Evolutionary conservation across 2,888 invertebrate species (phyloP).

Genomic region (Diabrotica balteata): DNA sequence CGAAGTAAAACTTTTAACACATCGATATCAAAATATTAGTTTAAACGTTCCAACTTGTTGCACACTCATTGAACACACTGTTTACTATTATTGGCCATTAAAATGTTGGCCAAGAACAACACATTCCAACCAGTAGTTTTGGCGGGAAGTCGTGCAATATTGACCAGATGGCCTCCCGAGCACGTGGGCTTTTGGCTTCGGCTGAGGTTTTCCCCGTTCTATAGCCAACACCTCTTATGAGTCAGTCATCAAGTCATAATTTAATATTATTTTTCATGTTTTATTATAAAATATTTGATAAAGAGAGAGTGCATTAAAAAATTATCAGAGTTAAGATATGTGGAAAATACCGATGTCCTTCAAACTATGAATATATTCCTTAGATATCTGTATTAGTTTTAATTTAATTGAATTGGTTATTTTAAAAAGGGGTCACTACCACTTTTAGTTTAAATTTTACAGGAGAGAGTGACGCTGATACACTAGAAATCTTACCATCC

Average conservation of each 20-base stretch:
- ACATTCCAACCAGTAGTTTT: slow-evolving; percentile 32
- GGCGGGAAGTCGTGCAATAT: slow-evolving; percentile 35
- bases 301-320: too few relatives aligned
- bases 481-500: too few relatives aligned
- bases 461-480: too few relatives aligned
- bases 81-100: slow-evolving; percentile 40
- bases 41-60: slow-evolving; percentile 32
- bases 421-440: too few relatives aligned
- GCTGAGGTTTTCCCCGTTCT: slow-evolving; percentile 49
- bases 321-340: too few relatives aligned
- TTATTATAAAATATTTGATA: not conserved
- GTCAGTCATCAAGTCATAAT: too few relatives aligned
- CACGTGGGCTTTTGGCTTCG: slow-evolving; percentile 51
- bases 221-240: not conserved
- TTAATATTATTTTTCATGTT: not conserved
- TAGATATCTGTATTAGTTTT: too few relatives aligned
- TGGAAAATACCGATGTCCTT: too few relatives aligned
- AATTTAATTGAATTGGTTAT: too few relatives aligned
- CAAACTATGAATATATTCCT: too few relatives aligned
- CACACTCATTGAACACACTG: slow-evolving; percentile 30
- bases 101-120: slow-evolving; percentile 40
- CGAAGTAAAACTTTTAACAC: slow-evolving; percentile 11
- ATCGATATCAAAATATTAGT: slow-evolving; percentile 31
- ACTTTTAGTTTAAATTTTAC: too few relatives aligned
- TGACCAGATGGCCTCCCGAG: slow-evolving; percentile 44